Base-by-base conservation (phyloP, 2,113 vertebrate genomes). In the Corythoichthys haematopterus region DNA sequence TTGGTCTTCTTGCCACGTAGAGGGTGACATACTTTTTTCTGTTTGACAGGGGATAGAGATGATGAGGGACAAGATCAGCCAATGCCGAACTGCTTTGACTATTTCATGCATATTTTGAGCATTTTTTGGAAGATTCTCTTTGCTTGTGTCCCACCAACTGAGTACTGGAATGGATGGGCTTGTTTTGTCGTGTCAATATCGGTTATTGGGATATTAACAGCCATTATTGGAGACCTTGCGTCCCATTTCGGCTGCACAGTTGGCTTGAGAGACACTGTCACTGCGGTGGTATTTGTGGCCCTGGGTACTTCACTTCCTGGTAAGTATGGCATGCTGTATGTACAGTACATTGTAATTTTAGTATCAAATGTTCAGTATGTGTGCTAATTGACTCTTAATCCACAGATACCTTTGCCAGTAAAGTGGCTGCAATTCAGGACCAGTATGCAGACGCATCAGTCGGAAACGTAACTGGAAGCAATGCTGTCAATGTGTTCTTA, bases 241-340 rank as follows among this genome's bases (percentile, higher is more conserved):
- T 95, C 94, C 20, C 95, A 97, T 81, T 97, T 97, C 4, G 95
- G 95, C 83, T 97, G 95, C 88, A 96, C 95, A 0, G 91, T 97
- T 0, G 95, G 95, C 58, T 90, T 97, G 67, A 92, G 91, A 82
- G 95, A 97, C 88, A 88, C 90, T 0, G 95, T 97, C 75, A 97
- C 95, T 0, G 95, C 95, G 0, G 94, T 97, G 12, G 94, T 97
- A 75, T 96, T 97, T 55, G 95, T 97, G 46, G 95, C 95, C 13
- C 87, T 97, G 68, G 95, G 95, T 62, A 97, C 95, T 3, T 97
- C 95, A 62, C 89, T 97, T 59, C 95, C 95, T 46, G 95, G 95
- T 95, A 83, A 66, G 65, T 78, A 58, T 28, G 5, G n/a, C n/a
- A 3, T 15, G 6, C 20, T 28, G 20, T 28, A 28, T 28, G 20